Evolutionary conservation across 2,888 invertebrate genomes (phyloP).

Genomic region (Aporophyla lueneburgensis): DNA sequence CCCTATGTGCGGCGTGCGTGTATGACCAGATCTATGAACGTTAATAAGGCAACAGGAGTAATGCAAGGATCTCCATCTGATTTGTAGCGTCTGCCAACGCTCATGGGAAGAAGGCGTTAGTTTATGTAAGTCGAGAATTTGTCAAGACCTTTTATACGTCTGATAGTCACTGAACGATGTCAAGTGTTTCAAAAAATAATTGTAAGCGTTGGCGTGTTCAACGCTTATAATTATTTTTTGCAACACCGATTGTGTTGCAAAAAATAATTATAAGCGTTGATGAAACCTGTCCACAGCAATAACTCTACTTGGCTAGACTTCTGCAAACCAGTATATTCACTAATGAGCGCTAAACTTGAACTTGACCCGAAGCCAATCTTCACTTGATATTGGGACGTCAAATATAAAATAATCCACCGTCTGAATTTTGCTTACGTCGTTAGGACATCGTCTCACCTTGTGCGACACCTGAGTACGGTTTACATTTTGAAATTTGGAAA

Average conservation of each 20-base stretch:
- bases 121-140: no score
- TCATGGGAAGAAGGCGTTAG: no score
- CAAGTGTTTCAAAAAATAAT: no score
- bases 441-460: background rate
- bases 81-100: no score
- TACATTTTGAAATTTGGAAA: background rate
- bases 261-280: background rate
- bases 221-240: background rate
- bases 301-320: background rate
- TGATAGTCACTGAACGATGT: background rate
- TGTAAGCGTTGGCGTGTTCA: no score
- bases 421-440: background rate
- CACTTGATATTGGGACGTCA: background rate
- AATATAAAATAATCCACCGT: background rate
- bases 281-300: background rate
- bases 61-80: no score
- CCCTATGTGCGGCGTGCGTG: no score
- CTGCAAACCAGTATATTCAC: constrained; percentile 15
- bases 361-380: background rate
- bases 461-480: background rate
- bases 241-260: no score
- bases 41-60: no score
- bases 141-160: no score
- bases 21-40: no score
- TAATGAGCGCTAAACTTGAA: constrained; percentile 4